Base-by-base conservation (phyloP, 53 echinoderm and acorn worm species). In the Actinopyga echinites region DNA sequence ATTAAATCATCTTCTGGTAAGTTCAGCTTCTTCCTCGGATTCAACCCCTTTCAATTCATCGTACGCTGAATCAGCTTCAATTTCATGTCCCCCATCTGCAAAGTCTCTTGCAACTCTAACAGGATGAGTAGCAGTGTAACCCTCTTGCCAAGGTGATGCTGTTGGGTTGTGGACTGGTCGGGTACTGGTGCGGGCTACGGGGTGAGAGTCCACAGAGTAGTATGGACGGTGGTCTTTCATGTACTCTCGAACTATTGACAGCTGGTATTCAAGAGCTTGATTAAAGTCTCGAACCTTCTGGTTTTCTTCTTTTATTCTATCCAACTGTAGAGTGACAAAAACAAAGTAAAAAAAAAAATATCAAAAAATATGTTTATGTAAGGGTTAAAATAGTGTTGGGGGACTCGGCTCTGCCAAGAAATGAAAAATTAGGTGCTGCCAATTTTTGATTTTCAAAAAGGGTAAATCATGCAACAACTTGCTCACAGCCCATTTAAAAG, bases 201-300 rank as follows among this genome's bases (percentile, higher is more conserved):
- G 81, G 24, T 62, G 81, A 6, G 81, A 40, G 63, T 80, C 81
- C 20, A 80, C 62, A 1, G 81, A 80, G 57, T 80, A 80, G 19
- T 61, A 62, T 2, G 81, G 81, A 4, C 62, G 81, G 15, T 62
- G 81, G 56, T 78, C 78, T 19, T 57, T 78, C 78, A 78, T 78
- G 62, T 80, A 80, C 63, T 80, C 81, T 40, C 44, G 7, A 28
- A 80, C 60, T 42, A 80, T 59, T 8, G 81, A 80, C 11, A 80
- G 81, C 20, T 80, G 81, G 62, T 61, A 59, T 57, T 80, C 81
- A 4, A 80, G 38, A 8, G 81, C 81, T 62, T 80, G 62, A 61
- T 59, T 80, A 21, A 59, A 61, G 42, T 80, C 81, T 28, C 63
- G 60, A 2, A 37, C 9, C 63, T 80, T 80, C 13, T 80, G 81